A percentile compares a stretch with the other conserved stretches of the same genome.
These are phyloP conservation scores for Thymelicus sylvestris DNA, from an alignment of 2,888 invertebrate species.

Conservation along the genomic window DNA sequence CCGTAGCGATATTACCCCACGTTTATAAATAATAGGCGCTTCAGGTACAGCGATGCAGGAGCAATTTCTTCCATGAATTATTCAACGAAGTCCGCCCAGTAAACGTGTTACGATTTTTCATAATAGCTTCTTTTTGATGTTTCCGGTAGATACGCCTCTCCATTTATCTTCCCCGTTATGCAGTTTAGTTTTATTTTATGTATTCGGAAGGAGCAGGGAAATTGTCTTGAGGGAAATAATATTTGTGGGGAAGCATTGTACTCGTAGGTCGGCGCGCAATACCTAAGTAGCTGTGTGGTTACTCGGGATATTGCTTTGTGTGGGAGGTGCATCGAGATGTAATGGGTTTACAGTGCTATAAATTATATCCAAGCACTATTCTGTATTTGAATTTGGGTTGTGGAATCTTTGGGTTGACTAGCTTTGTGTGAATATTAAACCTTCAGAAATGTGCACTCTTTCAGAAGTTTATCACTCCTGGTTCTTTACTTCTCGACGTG, in stretches of 20 bases:
- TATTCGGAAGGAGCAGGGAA: slow-evolving; percentile 38
- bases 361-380: background rate
- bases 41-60: slow-evolving; percentile 61
- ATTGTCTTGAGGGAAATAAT: slow-evolving; percentile 43
- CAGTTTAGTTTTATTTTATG: slow-evolving; percentile 66
- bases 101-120: slow-evolving; percentile 83
- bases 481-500: too few species aligned
- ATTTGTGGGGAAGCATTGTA: slow-evolving; percentile 36
- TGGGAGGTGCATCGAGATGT: background rate
- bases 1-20: slow-evolving; percentile 53
- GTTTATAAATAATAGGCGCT: slow-evolving; percentile 73
- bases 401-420: background rate
- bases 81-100: slow-evolving; percentile 75
- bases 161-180: slow-evolving; percentile 63
- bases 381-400: background rate
- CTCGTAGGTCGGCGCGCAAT: slow-evolving; percentile 1
- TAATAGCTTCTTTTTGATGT: slow-evolving; percentile 79
- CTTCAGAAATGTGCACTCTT: too few species aligned
- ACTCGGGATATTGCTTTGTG: slow-evolving; percentile 9
- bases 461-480: too few species aligned
- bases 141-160: slow-evolving; percentile 49
- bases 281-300: background rate
- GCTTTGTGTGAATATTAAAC: too few species aligned
- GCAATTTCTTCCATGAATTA: slow-evolving; percentile 80
- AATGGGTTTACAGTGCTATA: slow-evolving; percentile 3